A percentile compares a stretch with the other conserved stretches of the same genome.
These are phyloP conservation scores for Cavia porcellus DNA, from an alignment of 2,113 vertebrate genomes.

Conservation along the genomic window DNA sequence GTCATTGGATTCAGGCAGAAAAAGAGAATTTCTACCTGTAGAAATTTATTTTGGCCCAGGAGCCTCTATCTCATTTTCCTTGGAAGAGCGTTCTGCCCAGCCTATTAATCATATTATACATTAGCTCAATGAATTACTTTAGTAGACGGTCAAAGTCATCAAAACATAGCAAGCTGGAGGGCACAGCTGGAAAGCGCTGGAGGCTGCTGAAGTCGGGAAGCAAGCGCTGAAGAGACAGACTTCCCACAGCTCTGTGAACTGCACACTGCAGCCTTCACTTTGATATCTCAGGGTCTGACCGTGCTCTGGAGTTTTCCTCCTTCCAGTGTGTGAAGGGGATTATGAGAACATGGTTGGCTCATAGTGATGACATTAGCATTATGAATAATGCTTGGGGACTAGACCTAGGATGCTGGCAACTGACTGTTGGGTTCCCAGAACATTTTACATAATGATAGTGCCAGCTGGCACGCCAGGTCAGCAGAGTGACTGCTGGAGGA, in stretches of 20 bases:
- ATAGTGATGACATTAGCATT: conserved; percentile 58
- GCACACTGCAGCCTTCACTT: neutral
- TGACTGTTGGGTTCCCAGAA: conserved; percentile 79
- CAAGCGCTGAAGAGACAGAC: neutral
- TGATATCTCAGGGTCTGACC: neutral
- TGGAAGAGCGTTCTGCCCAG: neutral
- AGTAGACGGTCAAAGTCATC: neutral
- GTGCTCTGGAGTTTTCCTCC: conserved; percentile 23
- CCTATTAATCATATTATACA: neutral
- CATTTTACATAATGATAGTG: conserved; percentile 63
- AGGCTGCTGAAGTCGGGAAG: neutral
- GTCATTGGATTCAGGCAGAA: neutral
- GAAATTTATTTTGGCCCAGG: conserved; percentile 51
- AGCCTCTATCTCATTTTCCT: neutral
- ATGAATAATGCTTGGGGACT: conserved; percentile 64
- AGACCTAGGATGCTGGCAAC: conserved; percentile 64
- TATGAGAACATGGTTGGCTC: conserved; percentile 42
- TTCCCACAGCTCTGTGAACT: neutral
- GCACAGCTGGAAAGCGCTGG: neutral
- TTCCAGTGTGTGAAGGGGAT: conserved; percentile 22
- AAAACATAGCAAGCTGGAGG: neutral
- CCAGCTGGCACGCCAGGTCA: conserved; percentile 65
- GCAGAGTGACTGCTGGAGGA: conserved; percentile 63
- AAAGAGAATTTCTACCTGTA: neutral
- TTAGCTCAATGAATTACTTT: conserved; percentile 4